These are phyloP conservation scores for Macropis europaea DNA, from an alignment of 2,888 invertebrate genomes.

Conservation along the genomic window DNA sequence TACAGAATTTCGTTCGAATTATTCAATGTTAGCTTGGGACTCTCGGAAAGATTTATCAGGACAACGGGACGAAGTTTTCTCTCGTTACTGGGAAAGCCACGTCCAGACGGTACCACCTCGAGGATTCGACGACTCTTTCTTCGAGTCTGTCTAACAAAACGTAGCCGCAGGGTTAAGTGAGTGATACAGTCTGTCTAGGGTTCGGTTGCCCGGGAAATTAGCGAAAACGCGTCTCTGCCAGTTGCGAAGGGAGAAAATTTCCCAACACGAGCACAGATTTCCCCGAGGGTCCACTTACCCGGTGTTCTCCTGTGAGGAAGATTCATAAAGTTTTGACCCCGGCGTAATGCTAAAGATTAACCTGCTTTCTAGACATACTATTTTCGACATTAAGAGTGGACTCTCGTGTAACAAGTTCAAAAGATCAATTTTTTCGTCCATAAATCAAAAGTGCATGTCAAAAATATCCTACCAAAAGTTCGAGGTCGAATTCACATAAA, in stretches of 20 bases:
- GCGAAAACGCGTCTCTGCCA: slow-evolving; percentile 48
- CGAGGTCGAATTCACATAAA: no score
- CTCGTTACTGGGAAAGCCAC: slow-evolving; percentile 23
- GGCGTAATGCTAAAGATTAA: background rate
- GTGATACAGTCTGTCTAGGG: slow-evolving; percentile 24
- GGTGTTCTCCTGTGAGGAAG: slow-evolving; percentile 58
- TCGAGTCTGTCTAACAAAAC: slow-evolving; percentile 44
- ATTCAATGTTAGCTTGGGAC: background rate
- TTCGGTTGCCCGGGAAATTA: slow-evolving; percentile 51
- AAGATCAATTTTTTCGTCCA: no score
- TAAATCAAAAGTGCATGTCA: no score
- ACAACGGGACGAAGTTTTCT: slow-evolving; percentile 22
- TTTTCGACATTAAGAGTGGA: background rate
- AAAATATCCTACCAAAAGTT: no score
- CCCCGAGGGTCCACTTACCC: slow-evolving; percentile 73
- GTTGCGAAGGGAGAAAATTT: slow-evolving; percentile 53
- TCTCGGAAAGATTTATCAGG: slow-evolving; percentile 15
- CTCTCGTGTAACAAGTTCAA: no score
- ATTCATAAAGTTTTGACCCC: slow-evolving; percentile 64
- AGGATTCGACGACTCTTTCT: slow-evolving; percentile 28
- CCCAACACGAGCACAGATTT: slow-evolving; percentile 73
- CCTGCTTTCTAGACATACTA: background rate
- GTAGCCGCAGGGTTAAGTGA: slow-evolving; percentile 63
- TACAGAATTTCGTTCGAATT: slow-evolving; percentile 25
- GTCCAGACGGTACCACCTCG: slow-evolving; percentile 31